Conservation (phyloP, 2,113 vertebrate genomes). For the Nothobranchius furzeri region DNA sequence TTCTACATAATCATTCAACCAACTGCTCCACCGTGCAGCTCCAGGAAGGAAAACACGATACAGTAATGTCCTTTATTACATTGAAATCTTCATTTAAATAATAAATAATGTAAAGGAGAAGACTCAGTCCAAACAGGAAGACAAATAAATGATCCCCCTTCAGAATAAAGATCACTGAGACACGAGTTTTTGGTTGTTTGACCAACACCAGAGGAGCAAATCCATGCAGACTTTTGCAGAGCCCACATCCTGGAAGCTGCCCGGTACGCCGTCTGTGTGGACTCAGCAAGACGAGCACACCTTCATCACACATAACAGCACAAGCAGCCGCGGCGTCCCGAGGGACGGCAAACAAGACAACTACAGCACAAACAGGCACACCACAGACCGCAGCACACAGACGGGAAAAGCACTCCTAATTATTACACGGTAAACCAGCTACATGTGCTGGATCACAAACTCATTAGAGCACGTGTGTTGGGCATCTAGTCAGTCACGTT, state of each 20-base stretch:
- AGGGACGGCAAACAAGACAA: constrained; percentile 39
- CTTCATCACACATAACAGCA: constrained; percentile 21
- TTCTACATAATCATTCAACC: too few relatives aligned
- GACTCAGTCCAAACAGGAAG: too few relatives aligned
- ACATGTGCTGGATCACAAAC: background rate
- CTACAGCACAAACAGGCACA: constrained; percentile 35
- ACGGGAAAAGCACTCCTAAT: constrained; percentile 9
- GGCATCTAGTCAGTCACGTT: background rate
- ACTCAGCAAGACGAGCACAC: constrained; percentile 7
- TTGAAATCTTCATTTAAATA: too few relatives aligned
- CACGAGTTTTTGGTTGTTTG: background rate
- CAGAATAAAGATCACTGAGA: too few relatives aligned
- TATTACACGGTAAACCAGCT: constrained; percentile 10
- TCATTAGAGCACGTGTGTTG: background rate
- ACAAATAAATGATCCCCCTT: too few relatives aligned
- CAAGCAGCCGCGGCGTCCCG: constrained; percentile 27
- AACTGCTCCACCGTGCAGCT: too few relatives aligned
- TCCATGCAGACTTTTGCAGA: background rate
- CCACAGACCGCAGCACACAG: constrained; percentile 48
- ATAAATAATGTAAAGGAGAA: too few relatives aligned
- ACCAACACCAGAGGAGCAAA: background rate
- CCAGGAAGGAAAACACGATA: too few relatives aligned
- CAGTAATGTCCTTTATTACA: too few relatives aligned
- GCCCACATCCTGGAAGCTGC: background rate
- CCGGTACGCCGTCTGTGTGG: constrained; percentile 1